A percentile compares a stretch with the other conserved stretches of the same genome.
Evolutionary conservation across 2,888 invertebrate species (phyloP).

Genomic region (Branchipolynoe longqiensis): DNA sequence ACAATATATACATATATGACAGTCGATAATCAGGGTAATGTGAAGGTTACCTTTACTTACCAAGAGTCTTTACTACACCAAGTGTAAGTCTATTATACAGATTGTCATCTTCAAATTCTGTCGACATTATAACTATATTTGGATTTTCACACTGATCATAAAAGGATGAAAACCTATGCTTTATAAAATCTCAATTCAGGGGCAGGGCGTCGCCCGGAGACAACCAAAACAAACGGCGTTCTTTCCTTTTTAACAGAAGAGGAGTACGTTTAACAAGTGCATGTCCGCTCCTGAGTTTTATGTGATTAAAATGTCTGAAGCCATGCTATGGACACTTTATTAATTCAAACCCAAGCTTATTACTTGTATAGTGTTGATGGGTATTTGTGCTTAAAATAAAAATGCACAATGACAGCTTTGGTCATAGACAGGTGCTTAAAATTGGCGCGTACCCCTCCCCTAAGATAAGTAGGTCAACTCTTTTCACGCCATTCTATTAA

Average conservation of each 20-base stretch:
- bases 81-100: conserved; percentile 41
- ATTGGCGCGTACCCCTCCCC: conserved; percentile 16
- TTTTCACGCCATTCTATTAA: not conserved
- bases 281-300: too few relatives aligned
- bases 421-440: conserved; percentile 39
- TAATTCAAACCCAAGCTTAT: too few relatives aligned
- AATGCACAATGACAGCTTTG: not conserved
- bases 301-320: too few relatives aligned
- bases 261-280: not conserved
- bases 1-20: too few relatives aligned
- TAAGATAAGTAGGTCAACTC: conserved; percentile 1
- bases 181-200: too few relatives aligned
- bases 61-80: conserved; percentile 27
- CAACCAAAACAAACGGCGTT: conserved; percentile 12
- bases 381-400: not conserved
- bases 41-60: not conserved
- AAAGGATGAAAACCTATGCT: too few relatives aligned
- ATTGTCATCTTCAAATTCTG: conserved; percentile 20
- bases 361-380: too few relatives aligned
- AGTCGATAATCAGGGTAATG: too few relatives aligned
- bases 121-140: too few relatives aligned
- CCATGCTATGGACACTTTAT: too few relatives aligned
- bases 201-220: not conserved
- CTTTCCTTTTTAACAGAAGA: not conserved
- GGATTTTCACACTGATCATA: too few relatives aligned